These are phyloP conservation scores for Drosophila bifasciata DNA, from an alignment of 1,140 invertebrate species.

Conservation along the genomic window DNA sequence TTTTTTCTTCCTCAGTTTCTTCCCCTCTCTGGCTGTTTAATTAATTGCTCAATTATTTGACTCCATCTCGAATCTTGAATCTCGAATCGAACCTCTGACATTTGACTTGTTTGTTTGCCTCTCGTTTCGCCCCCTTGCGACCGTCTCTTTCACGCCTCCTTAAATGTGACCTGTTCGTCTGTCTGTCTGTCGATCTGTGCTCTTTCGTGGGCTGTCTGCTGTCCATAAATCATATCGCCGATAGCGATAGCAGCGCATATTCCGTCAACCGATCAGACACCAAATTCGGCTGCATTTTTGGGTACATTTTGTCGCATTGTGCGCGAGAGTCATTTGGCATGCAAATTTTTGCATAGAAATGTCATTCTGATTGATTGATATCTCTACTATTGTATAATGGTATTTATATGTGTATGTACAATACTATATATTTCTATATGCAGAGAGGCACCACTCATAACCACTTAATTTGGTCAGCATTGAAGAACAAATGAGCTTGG, in stretches of 20 bases:
- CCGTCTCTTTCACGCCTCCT: slow-evolving; percentile 50
- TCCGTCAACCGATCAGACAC: slow-evolving; percentile 7
- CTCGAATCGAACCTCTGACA: slow-evolving; percentile 67
- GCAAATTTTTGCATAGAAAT: slow-evolving; percentile 43
- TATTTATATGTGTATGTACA: neutral
- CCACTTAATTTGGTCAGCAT: slow-evolving; percentile 34
- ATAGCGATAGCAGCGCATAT: neutral
- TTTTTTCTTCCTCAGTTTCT: slow-evolving; percentile 16
- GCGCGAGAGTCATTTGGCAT: slow-evolving; percentile 1
- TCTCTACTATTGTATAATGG: slow-evolving; percentile 7
- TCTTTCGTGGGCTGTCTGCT: neutral
- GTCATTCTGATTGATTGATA: slow-evolving; percentile 39
- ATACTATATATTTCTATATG: neutral
- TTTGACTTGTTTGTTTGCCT: slow-evolving; percentile 59
- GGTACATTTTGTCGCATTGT: slow-evolving; percentile 44
- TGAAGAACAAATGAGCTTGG: neutral
- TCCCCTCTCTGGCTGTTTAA: slow-evolving; percentile 55
- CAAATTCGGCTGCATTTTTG: slow-evolving; percentile 51
- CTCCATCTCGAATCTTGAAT: slow-evolving; percentile 29
- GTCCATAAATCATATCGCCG: slow-evolving; percentile 67
- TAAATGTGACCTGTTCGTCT: slow-evolving; percentile 67
- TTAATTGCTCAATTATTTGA: slow-evolving; percentile 81
- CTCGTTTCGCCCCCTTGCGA: slow-evolving; percentile 6
- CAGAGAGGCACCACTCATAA: slow-evolving; percentile 21
- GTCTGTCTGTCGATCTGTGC: slow-evolving; percentile 15